phyloP scores from a whole-genome alignment of 2,113 vertebrate species.

The Etheostoma cragini region DNA sequence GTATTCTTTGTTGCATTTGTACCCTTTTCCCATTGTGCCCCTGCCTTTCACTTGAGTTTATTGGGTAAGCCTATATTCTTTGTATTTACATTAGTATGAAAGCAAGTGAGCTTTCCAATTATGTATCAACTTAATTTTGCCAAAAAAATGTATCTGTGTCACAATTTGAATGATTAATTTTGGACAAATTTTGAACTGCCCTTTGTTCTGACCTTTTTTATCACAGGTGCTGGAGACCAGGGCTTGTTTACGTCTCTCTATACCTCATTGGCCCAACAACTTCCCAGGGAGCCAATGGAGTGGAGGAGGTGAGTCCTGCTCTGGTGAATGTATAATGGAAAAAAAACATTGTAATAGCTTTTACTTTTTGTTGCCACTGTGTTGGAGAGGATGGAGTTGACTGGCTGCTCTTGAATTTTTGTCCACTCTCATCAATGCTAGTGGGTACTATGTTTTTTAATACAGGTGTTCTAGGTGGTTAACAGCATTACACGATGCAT shows the following conservation, averaged over 20 bases:
- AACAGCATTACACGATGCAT: background rate
- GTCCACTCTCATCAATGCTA: background rate
- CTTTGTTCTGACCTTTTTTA: background rate
- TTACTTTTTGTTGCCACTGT: background rate
- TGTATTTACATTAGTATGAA: background rate
- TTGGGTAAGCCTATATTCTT: background rate
- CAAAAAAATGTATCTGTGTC: background rate
- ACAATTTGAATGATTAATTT: background rate
- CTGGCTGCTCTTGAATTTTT: background rate
- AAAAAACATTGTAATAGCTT: background rate
- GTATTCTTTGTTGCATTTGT: background rate
- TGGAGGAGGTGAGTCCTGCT: slow-evolving; percentile 90
- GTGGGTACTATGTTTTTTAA: background rate
- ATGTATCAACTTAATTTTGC: background rate
- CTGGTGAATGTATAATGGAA: background rate
- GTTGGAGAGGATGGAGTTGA: background rate
- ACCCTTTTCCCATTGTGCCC: background rate
- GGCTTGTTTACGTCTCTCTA: slow-evolving; percentile 92
- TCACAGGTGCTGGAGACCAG: slow-evolving; percentile 95
- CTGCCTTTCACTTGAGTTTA: background rate
- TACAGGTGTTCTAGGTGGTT: background rate
- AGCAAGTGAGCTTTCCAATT: background rate
- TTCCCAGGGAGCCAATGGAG: slow-evolving; percentile 96
- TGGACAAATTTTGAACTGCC: background rate
- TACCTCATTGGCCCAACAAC: slow-evolving; percentile 92